A percentile compares a stretch with the other conserved stretches of the same genome.
Evolutionary conservation across 2,797 vertebrate species (phyloP).

Genomic region (Sebastes wilsoni): DNA sequence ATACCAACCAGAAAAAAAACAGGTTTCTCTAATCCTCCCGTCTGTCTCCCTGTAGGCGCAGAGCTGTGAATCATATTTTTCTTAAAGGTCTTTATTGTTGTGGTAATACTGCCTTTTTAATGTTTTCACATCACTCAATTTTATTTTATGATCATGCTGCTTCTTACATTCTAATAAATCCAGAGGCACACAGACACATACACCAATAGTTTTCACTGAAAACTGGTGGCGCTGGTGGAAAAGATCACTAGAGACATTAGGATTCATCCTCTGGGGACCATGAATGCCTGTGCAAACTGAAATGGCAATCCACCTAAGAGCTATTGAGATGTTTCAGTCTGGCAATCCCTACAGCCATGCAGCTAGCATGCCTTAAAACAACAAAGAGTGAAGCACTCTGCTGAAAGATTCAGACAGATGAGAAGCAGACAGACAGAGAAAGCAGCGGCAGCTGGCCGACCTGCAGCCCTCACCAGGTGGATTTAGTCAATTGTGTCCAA

Average conservation of each 20-base stretch:
- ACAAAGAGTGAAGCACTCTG: background rate
- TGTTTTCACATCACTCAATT: conserved; percentile 15
- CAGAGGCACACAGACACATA: background rate
- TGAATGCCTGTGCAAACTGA: no score
- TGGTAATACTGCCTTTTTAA: conserved; percentile 33
- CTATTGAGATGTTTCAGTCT: background rate
- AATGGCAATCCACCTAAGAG: background rate
- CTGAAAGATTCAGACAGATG: background rate
- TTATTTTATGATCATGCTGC: background rate
- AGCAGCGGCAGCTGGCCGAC: conserved; percentile 6
- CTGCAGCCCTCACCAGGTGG: conserved; percentile 32
- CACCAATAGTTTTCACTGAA: background rate
- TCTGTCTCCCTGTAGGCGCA: conserved; percentile 28
- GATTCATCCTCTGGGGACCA: background rate
- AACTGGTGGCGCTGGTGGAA: background rate
- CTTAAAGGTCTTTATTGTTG: conserved; percentile 24
- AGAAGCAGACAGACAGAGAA: background rate
- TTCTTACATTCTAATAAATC: background rate
- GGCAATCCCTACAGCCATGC: background rate
- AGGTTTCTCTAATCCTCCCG: conserved; percentile 40
- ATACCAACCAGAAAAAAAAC: conserved; percentile 14
- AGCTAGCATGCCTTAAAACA: background rate
- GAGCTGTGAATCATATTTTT: conserved; percentile 38
- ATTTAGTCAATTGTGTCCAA: conserved; percentile 43
- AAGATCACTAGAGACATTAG: background rate